These are phyloP conservation scores for Hymenochirus boettgeri DNA, from an alignment of 2,113 vertebrate genomes.

Conservation along the genomic window DNA sequence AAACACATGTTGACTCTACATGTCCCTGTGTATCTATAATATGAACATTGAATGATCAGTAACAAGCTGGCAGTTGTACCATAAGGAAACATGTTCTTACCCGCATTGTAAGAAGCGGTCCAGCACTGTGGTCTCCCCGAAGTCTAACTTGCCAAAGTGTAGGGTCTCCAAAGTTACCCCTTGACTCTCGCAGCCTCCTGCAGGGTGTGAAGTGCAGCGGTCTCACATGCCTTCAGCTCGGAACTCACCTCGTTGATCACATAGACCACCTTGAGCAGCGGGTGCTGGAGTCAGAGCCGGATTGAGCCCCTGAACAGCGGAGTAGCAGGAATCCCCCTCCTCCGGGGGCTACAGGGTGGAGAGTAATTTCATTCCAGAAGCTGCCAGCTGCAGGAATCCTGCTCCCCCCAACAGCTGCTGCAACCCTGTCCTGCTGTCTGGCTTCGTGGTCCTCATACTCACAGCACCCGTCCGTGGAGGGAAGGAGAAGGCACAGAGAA, in stretches of 20 bases:
- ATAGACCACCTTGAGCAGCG: constrained; percentile 81
- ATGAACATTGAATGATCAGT: too few relatives aligned
- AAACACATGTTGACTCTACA: too few relatives aligned
- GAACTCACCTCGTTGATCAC: constrained; percentile 85
- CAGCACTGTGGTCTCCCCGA: constrained; percentile 87
- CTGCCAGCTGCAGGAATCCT: constrained; percentile 41
- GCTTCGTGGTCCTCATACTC: background rate
- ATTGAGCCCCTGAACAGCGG: background rate
- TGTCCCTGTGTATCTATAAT: too few relatives aligned
- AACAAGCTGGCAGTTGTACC: too few relatives aligned
- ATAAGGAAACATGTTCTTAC: too few relatives aligned
- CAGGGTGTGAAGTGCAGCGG: constrained; percentile 85
- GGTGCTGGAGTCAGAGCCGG: constrained; percentile 26
- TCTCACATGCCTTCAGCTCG: constrained; percentile 71
- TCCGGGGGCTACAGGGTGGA: constrained; percentile 30
- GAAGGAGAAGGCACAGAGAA: constrained; percentile 58
- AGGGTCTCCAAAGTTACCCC: constrained; percentile 80
- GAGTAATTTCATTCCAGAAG: constrained; percentile 59
- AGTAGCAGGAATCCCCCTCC: background rate
- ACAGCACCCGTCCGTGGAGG: constrained; percentile 21
- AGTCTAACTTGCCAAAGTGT: constrained; percentile 90
- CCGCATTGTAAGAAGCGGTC: constrained; percentile 96
- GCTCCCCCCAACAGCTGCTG: background rate
- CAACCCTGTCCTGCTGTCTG: background rate
- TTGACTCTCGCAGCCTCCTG: constrained; percentile 82